These are phyloP conservation scores for Girardinus metallicus DNA, from an alignment of 2,797 vertebrate genomes.

Conservation along the genomic window DNA sequence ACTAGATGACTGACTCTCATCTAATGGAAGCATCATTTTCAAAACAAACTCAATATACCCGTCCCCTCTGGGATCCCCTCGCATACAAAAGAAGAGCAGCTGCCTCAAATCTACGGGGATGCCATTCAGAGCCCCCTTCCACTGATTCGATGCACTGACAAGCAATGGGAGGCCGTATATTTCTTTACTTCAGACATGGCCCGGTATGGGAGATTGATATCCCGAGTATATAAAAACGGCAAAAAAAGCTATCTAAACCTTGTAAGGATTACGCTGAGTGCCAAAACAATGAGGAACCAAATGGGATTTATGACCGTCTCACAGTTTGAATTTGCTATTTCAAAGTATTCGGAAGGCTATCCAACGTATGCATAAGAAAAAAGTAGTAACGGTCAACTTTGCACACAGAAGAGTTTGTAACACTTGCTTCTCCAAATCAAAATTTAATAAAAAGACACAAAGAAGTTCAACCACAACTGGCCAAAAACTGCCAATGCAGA, in stretches of 20 bases:
- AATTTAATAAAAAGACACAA: too few species aligned
- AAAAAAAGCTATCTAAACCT: slow-evolving; percentile 58
- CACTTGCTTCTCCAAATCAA: too few species aligned
- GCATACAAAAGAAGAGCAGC: slow-evolving; percentile 60
- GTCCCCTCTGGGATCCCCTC: slow-evolving; percentile 44
- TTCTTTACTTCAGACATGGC: slow-evolving; percentile 58
- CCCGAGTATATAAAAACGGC: slow-evolving; percentile 60
- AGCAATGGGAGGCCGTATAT: slow-evolving; percentile 53
- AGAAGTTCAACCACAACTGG: not conserved
- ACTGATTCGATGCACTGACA: slow-evolving; percentile 66
- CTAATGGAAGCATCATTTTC: slow-evolving; percentile 70
- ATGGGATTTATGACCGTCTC: slow-evolving; percentile 62
- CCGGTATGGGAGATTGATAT: slow-evolving; percentile 59
- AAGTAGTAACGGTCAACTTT: slow-evolving; percentile 29
- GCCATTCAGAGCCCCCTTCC: slow-evolving; percentile 45
- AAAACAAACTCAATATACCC: slow-evolving; percentile 72
- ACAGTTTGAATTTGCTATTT: slow-evolving; percentile 45
- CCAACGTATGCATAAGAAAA: slow-evolving; percentile 20
- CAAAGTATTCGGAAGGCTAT: slow-evolving; percentile 41
- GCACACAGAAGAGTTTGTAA: too few species aligned
- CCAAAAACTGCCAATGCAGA: not conserved
- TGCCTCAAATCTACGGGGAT: slow-evolving; percentile 63
- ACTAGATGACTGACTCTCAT: slow-evolving; percentile 68
- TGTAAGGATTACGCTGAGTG: slow-evolving; percentile 61
- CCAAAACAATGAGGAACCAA: slow-evolving; percentile 68